Conservation (phyloP, 1,140 invertebrate species). For the Cydia amplana region DNA sequence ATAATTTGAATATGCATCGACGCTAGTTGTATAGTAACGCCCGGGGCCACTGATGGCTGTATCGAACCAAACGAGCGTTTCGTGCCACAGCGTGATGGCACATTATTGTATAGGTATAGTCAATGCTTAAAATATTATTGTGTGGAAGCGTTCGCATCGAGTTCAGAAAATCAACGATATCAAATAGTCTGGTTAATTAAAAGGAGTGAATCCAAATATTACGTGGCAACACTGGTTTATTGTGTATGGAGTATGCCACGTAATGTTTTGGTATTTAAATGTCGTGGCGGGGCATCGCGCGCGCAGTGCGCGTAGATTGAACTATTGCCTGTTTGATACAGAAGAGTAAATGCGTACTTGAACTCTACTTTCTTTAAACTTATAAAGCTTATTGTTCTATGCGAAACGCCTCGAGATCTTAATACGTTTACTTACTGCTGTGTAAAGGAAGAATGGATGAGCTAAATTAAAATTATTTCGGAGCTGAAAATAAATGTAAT, state of each 20-base stretch:
- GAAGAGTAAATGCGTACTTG: slow-evolving; percentile 12
- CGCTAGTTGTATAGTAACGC: neutral
- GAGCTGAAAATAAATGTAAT: slow-evolving; percentile 58
- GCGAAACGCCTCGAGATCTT: slow-evolving; percentile 48
- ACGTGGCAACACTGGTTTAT: neutral
- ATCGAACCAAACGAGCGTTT: slow-evolving; percentile 8
- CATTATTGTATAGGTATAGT: slow-evolving; percentile 17
- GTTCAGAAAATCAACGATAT: neutral
- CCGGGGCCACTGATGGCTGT: neutral
- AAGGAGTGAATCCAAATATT: neutral
- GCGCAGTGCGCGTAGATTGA: neutral
- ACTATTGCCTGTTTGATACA: neutral
- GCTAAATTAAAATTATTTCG: slow-evolving; percentile 46
- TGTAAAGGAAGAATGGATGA: slow-evolving; percentile 44
- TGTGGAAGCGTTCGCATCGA: slow-evolving; percentile 15
- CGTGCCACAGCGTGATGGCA: neutral
- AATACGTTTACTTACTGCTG: slow-evolving; percentile 40
- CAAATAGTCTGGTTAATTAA: neutral
- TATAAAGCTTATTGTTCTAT: slow-evolving; percentile 38
- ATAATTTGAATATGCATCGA: neutral
- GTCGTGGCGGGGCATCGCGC: neutral
- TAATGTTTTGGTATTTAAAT: neutral
- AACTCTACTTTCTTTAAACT: slow-evolving; percentile 14
- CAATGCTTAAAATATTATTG: neutral
- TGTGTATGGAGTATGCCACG: neutral